Base-by-base conservation (phyloP, 2,797 vertebrate species). In the Luscinia luscinia region DNA sequence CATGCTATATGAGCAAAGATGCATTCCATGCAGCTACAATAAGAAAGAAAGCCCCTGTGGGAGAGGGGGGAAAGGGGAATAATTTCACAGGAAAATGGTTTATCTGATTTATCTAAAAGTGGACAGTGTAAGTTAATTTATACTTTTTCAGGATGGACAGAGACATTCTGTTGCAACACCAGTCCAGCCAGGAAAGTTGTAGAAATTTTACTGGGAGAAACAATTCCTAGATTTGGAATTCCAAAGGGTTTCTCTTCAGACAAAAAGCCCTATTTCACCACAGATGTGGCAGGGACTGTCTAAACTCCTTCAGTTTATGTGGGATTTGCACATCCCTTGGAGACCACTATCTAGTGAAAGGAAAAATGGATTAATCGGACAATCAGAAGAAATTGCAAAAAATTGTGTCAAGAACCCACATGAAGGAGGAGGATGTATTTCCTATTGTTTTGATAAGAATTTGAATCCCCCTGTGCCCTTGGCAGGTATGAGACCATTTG, bases 401-500 rank as follows among this genome's bases (percentile, higher is more conserved):
- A 59, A 66, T 15, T 46, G 38, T 45, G 20, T 26, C 16, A n/a
- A 52, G n/a, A 66, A 26, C 6, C 9, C 15, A 18, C 21, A 24
- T 11, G 16, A 73, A 66, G 28, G 16, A 10, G 28, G 14, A n/a
- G 45, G 32, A 18, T n/a, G 4, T 51, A 45, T 58, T 45, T 45
- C 16, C 28, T n/a, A 12, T 18, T 58, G 28, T 16, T 73, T 73
- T 73, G 58, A n/a, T 58, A 66, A 34, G 19, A 38, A 24, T 66
- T 58, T 24, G 6, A 73, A n/a, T n/a, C 45, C 38, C n/a, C 16
- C 28, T 5, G 15, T 8, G 3, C 18, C 22, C 32, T 58, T 5
- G 6, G 10, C 0, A 1, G 5, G 4, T 12, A 3, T 58, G 59
- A 64, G 9, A 26, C 16, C 10, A 15, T 38, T 28, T 45, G 24